phyloP scores from a whole-genome alignment of 2,888 invertebrate species.

The Nomada ruficornis region DNA sequence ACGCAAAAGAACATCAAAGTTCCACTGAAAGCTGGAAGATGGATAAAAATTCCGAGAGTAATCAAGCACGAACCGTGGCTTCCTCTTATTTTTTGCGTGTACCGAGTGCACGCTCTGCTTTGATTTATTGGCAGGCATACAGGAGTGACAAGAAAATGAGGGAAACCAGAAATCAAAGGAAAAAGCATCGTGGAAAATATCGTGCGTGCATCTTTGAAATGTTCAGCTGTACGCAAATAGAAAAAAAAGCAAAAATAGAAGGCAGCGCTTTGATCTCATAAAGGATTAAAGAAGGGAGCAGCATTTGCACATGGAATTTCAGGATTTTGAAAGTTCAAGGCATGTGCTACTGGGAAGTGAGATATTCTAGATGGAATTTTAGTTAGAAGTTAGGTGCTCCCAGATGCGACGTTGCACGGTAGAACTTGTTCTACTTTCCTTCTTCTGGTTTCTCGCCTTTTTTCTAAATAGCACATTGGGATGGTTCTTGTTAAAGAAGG shows the following conservation, averaged over 20 bases:
- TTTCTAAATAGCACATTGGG: background rate
- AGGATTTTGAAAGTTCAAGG: background rate
- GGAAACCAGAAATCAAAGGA: background rate
- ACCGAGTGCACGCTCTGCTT: background rate
- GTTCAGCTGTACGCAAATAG: background rate
- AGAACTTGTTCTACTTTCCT: background rate
- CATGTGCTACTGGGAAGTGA: background rate
- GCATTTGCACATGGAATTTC: background rate
- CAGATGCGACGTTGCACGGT: background rate
- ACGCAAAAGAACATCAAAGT: constrained; percentile 26
- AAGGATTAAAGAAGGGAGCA: no score
- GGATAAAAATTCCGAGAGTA: constrained; percentile 7
- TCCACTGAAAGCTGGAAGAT: background rate
- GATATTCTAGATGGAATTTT: background rate
- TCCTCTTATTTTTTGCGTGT: constrained; percentile 11
- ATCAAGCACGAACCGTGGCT: constrained; percentile 8
- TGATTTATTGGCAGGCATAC: constrained; percentile 19
- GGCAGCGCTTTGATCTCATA: background rate
- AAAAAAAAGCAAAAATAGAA: background rate
- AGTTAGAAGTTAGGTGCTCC: background rate
- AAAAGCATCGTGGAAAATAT: constrained; percentile 6
- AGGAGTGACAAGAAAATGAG: background rate
- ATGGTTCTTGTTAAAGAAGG: background rate
- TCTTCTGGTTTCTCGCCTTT: background rate
- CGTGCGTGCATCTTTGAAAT: background rate